Percentiles rank a stretch among this genome's conserved stretches.
phyloP scores from a whole-genome alignment of 2,113 vertebrate species.

The Stomatorhinus ivindoensis region DNA sequence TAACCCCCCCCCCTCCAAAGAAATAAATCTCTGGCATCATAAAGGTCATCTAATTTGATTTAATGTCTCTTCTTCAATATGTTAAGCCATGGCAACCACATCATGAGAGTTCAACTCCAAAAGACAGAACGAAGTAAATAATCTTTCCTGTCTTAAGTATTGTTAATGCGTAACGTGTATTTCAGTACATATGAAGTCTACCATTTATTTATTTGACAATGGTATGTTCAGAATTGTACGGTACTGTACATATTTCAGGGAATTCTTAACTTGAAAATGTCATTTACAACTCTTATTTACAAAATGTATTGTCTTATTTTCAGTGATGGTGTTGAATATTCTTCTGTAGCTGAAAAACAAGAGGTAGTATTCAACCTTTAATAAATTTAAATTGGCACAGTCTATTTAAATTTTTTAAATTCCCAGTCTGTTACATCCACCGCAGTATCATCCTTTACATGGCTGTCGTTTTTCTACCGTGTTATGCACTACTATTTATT shows the following conservation, averaged over 20 bases:
- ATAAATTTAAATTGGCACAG: too few relatives aligned
- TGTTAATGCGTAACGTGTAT: background rate
- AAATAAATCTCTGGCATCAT: background rate
- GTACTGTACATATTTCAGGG: background rate
- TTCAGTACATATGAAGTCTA: background rate
- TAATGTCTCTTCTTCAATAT: background rate
- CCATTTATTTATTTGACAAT: background rate
- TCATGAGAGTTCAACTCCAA: background rate
- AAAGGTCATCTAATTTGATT: background rate
- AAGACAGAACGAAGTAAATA: background rate
- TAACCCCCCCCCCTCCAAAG: background rate
- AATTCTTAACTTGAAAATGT: too few relatives aligned
- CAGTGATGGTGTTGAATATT: too few relatives aligned
- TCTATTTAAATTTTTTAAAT: too few relatives aligned
- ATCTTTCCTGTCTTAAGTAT: background rate
- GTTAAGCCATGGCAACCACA: background rate
- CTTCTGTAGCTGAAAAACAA: too few relatives aligned
- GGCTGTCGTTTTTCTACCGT: too few relatives aligned
- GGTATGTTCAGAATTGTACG: background rate
- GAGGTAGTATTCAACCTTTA: too few relatives aligned
- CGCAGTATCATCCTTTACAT: background rate
- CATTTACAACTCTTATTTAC: too few relatives aligned
- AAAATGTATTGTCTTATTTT: too few relatives aligned
- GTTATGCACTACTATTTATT: too few relatives aligned
- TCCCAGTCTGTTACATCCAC: too few relatives aligned